Conservation (phyloP, 2,113 vertebrate species). For the Cathartes aura region DNA sequence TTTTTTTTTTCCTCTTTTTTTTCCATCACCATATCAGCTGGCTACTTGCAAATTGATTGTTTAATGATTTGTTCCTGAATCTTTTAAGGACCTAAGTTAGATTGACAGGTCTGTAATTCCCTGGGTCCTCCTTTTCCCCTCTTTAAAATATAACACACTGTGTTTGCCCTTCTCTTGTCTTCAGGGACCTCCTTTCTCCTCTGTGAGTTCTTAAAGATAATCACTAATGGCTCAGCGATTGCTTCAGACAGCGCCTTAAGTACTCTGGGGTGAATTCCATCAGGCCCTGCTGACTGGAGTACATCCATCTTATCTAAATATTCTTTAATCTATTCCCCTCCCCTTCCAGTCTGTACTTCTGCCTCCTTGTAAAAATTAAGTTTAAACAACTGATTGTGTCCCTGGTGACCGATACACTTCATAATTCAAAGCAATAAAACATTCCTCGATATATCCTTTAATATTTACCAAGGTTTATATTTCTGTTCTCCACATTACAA, state of each 20-base stretch:
- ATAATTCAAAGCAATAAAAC: background rate
- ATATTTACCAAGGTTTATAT: background rate
- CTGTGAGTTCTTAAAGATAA: slow-evolving; percentile 47
- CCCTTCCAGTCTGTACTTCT: background rate
- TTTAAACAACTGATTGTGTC: background rate
- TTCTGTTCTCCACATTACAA: background rate
- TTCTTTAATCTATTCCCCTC: background rate
- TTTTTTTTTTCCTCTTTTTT: no score
- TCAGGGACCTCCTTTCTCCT: slow-evolving; percentile 41
- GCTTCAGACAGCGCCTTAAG: slow-evolving; percentile 17
- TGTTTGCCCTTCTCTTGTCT: slow-evolving; percentile 29
- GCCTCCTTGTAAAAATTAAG: background rate
- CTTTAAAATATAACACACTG: slow-evolving; percentile 2
- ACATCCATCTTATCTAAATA: slow-evolving; percentile 43
- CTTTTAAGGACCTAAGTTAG: slow-evolving; percentile 32
- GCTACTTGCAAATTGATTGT: slow-evolving; percentile 25
- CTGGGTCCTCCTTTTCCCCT: background rate
- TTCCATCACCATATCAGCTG: background rate
- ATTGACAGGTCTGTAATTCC: slow-evolving; percentile 30
- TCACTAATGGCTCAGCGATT: slow-evolving; percentile 31
- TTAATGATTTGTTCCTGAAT: slow-evolving; percentile 31
- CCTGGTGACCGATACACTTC: background rate
- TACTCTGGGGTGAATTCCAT: slow-evolving; percentile 44
- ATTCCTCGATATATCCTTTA: background rate
- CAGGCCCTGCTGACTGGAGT: slow-evolving; percentile 1